Percentiles rank a stretch among this genome's conserved stretches.
Conservation (phyloP, 1,140 invertebrate genomes). For the Eciton burchellii region DNA sequence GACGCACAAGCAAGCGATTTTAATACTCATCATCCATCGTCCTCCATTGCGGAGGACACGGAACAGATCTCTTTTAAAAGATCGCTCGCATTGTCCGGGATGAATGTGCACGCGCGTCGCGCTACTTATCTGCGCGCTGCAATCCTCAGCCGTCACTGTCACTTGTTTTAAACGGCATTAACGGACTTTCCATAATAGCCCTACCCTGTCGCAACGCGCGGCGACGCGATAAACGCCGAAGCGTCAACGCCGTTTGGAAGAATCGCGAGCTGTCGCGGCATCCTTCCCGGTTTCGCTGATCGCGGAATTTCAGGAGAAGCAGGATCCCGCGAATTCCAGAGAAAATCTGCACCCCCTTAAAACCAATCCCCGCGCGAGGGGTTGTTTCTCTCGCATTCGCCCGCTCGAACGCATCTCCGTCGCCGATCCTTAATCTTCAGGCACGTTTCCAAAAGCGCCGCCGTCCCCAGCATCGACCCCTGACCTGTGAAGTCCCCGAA, state of each 20-base stretch:
- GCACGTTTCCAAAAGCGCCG: not conserved
- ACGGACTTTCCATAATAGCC: slow-evolving; percentile 22
- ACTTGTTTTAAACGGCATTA: slow-evolving; percentile 55
- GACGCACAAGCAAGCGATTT: slow-evolving; percentile 57
- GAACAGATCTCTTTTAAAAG: slow-evolving; percentile 58
- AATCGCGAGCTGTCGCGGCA: not conserved
- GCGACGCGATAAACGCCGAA: slow-evolving; percentile 18
- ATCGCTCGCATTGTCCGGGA: slow-evolving; percentile 43
- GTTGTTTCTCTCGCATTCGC: no score
- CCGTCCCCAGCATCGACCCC: not conserved
- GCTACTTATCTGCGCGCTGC: slow-evolving; percentile 43
- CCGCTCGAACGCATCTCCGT: no score
- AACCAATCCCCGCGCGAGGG: no score
- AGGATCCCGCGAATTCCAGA: no score
- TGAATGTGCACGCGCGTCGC: slow-evolving; percentile 41
- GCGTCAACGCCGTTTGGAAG: not conserved
- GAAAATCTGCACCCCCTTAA: no score
- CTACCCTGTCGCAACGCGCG: no score
- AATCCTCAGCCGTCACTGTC: slow-evolving; percentile 38
- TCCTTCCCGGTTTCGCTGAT: no score
- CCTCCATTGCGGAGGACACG: slow-evolving; percentile 16
- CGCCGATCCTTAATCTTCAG: no score
- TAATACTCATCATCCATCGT: slow-evolving; percentile 55
- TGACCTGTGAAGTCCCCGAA: not conserved
- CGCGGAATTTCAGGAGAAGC: no score